Percentiles rank a stretch among this genome's conserved stretches.
phyloP scores from a whole-genome alignment of 2,113 vertebrate species.

The Prionailurus bengalensis region DNA sequence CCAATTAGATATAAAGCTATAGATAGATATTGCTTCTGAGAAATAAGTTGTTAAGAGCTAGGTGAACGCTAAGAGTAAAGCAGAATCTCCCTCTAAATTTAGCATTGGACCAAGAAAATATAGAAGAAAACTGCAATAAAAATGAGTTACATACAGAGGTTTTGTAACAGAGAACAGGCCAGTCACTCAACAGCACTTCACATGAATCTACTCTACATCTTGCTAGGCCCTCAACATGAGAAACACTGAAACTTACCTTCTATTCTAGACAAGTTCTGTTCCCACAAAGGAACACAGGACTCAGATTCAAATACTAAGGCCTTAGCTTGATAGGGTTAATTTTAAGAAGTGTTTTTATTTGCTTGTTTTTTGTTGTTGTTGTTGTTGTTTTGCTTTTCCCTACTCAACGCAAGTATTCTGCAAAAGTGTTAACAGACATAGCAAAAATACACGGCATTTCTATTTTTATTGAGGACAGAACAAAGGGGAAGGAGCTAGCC shows the following conservation, averaged over 20 bases:
- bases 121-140: not conserved
- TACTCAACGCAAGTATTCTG: not conserved
- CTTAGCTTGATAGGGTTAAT: not conserved
- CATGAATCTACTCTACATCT: not conserved
- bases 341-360: not conserved
- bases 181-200: not conserved
- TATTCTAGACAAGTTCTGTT: not conserved
- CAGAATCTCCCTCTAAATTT: not conserved
- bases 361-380: not conserved
- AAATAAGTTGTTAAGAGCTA: not conserved
- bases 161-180: not conserved
- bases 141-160: not conserved
- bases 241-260: not conserved
- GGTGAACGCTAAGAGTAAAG: not conserved
- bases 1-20: not conserved
- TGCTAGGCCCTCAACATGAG: not conserved
- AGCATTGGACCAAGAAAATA: not conserved
- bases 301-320: not conserved
- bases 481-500: not conserved
- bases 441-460: not conserved
- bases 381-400: not conserved
- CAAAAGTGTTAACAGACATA: not conserved
- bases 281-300: not conserved
- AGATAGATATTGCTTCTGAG: not conserved
- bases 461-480: not conserved